Percentiles rank a stretch among this genome's conserved stretches.
These are phyloP conservation scores for Eurytoma californica DNA, from an alignment of 2,888 invertebrate genomes.

Conservation along the genomic window DNA sequence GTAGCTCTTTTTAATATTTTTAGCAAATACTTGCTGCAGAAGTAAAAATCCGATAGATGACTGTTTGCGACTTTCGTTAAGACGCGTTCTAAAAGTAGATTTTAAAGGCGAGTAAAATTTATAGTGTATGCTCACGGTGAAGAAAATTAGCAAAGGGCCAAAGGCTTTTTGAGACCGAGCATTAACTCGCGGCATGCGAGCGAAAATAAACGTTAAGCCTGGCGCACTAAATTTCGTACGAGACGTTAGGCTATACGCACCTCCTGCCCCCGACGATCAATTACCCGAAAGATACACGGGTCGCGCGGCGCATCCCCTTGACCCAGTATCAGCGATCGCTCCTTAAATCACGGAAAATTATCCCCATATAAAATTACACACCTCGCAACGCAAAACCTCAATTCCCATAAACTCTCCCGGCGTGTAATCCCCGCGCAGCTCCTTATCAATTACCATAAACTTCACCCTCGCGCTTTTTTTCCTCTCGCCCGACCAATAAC, in stretches of 20 bases:
- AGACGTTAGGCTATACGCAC: no score
- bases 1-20: no score
- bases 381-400: background rate
- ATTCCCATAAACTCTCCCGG: background rate
- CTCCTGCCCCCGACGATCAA: background rate
- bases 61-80: no score
- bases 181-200: no score
- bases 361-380: constrained; percentile 7
- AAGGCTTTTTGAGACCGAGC: no score
- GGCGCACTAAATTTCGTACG: background rate
- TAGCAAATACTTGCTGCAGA: no score
- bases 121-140: no score
- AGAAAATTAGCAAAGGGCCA: no score
- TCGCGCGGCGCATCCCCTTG: constrained; percentile 10
- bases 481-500: background rate
- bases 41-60: no score
- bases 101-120: no score
- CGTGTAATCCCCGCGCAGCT: background rate
- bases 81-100: no score
- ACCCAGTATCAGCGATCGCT: constrained; percentile 2
- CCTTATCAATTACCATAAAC: constrained; percentile 44
- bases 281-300: background rate
- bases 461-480: background rate
- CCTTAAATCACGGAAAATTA: constrained; percentile 33
- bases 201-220: background rate